Base-by-base conservation (phyloP, 2,113 vertebrate genomes). In the Anser brachyrhynchus region DNA sequence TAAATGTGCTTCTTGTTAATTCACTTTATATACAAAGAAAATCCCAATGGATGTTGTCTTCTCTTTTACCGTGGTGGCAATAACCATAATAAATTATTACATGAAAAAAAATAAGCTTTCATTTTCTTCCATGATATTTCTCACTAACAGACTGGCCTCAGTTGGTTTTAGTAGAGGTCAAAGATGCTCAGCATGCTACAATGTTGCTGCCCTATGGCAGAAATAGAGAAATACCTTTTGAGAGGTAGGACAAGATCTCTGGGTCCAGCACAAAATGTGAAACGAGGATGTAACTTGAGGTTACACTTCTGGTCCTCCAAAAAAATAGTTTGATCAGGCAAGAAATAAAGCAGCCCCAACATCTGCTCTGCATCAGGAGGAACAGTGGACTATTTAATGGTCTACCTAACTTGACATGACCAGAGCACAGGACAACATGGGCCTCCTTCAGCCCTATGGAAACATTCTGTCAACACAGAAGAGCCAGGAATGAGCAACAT, bases 401-500 rank as follows among this genome's bases (percentile, higher is more conserved):
- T 49, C 70, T 86, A 58, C 23, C 31, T 49, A 89, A 18, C 17
- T 62, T 70, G 8, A 26, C 2, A 3, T 65, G 74, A 65, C 23
- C 71, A 67, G 52, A 81, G 17, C 23, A 75, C 9, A 75, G 28
- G 41, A 31, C 13, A 76, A 6, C 11, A 72, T 51, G 39, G 71
- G 43, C 7, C 4, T 52, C 25, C 35, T 82, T 85, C 54, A 84
- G 35, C 23, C 19, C 31, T 31, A 14, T 66, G 58, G 49, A 54
- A 25, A 72, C 5, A 7, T 64, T 39, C n/a, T 78, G 13, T 51
- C 33, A 87, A 72, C 44, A 61, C 14, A 44, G 10, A 14, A 89
- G 39, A 70, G 23, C 2, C 0, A 2, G 69, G 21, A 77, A 55
- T 55, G 0, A 1, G 4, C 37, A 18, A 35, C 11, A 49, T 35